Evolutionary conservation across 2,797 vertebrate genomes (phyloP).

Genomic region (Dicrostonyx torquatus): DNA sequence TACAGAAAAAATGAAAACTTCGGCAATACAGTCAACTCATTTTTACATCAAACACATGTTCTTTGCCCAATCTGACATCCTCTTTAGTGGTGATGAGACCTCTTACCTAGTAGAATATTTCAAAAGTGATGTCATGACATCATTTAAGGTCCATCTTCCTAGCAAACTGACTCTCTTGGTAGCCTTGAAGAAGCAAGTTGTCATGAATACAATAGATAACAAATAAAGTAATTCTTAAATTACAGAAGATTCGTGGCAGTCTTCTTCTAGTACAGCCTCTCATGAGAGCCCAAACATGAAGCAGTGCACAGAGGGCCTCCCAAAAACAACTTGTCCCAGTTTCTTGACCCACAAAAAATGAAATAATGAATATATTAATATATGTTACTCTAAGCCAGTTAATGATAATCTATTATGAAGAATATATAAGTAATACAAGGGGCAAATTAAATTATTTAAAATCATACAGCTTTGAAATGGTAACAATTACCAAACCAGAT

Average conservation of each 20-base stretch:
- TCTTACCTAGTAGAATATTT: neutral
- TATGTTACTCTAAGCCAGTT: neutral
- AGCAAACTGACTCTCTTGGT: neutral
- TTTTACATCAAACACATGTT: neutral
- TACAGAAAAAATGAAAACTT: neutral
- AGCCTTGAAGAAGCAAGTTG: constrained; percentile 11
- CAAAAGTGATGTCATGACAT: neutral
- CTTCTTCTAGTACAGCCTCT: neutral
- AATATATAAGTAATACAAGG: neutral
- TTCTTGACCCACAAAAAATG: neutral
- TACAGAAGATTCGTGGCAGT: neutral
- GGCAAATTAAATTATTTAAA: neutral
- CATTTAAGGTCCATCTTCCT: neutral
- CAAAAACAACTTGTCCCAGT: neutral
- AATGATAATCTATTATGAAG: neutral
- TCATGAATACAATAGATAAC: neutral
- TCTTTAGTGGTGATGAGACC: neutral
- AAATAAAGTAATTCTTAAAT: constrained; percentile 9
- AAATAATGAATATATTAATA: neutral
- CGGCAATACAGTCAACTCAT: neutral
- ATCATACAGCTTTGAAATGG: neutral
- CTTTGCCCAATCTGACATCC: neutral
- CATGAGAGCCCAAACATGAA: neutral
- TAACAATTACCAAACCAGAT: constrained; percentile 10
- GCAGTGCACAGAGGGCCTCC: neutral